phyloP scores from a whole-genome alignment of 2,888 invertebrate species.

The Melinaea marsaeus region DNA sequence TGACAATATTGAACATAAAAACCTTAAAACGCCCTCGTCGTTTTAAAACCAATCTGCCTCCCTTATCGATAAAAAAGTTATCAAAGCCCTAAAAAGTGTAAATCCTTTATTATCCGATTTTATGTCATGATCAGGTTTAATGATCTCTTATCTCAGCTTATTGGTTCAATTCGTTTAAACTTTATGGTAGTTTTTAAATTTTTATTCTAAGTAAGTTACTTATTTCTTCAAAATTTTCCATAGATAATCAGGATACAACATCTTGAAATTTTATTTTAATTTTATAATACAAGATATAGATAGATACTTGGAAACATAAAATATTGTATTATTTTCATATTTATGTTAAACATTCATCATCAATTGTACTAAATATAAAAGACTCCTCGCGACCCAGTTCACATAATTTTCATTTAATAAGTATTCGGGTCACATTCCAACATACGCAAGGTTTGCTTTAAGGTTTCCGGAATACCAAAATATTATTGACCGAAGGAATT shows the following conservation, averaged over 20 bases:
- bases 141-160: conserved; percentile 22
- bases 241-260: too few relatives aligned
- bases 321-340: too few relatives aligned
- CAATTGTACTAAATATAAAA: too few relatives aligned
- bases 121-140: conserved; percentile 31
- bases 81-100: conserved; percentile 27
- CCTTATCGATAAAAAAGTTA: conserved; percentile 32
- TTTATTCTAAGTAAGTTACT: conserved; percentile 6
- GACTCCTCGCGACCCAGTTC: conserved; percentile 9
- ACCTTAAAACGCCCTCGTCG: conserved; percentile 25
- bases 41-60: conserved; percentile 40
- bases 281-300: too few relatives aligned
- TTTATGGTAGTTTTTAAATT: conserved; percentile 20
- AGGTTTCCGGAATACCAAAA: conserved; percentile 29
- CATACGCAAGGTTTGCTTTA: conserved; percentile 23
- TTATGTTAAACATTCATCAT: too few relatives aligned
- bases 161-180: conserved; percentile 29
- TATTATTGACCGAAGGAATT: conserved; percentile 43
- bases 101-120: conserved; percentile 32
- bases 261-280: too few relatives aligned
- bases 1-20: conserved; percentile 14
- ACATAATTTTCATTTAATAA: conserved; percentile 12
- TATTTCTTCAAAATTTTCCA: neutral
- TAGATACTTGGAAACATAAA: too few relatives aligned
- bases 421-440: conserved; percentile 25